Percentiles rank a stretch among this genome's conserved stretches.
These are phyloP conservation scores for Odocoileus hemionus DNA, from an alignment of 2,113 vertebrate species.

Conservation along the genomic window DNA sequence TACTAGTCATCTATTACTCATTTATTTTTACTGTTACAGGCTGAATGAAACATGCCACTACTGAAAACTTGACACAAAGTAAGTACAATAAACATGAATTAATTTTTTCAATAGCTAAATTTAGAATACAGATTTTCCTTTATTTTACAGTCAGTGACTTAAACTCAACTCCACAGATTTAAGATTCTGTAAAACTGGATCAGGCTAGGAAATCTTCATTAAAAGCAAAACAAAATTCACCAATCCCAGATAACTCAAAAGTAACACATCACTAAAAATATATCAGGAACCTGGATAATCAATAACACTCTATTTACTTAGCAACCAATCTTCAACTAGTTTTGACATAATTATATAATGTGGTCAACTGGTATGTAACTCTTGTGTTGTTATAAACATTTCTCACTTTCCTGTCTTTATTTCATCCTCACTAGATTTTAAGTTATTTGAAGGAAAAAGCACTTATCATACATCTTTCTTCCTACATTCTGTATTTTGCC, in stretches of 20 bases:
- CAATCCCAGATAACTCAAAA: neutral
- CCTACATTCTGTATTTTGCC: neutral
- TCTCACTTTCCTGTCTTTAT: neutral
- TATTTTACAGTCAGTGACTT: neutral
- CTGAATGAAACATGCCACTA: neutral
- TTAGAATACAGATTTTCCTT: neutral
- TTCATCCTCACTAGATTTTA: neutral
- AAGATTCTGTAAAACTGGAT: neutral
- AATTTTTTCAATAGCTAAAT: neutral
- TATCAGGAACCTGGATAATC: neutral
- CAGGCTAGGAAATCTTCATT: neutral
- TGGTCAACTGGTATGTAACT: neutral
- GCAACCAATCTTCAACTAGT: neutral
- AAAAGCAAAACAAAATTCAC: neutral
- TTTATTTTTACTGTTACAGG: constrained; percentile 19
- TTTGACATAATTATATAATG: neutral
- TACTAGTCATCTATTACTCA: constrained; percentile 34
- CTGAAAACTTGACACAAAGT: neutral
- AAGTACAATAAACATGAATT: neutral
- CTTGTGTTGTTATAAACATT: neutral
- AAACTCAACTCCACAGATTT: neutral
- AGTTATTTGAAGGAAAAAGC: neutral
- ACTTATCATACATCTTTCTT: neutral
- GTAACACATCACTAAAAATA: neutral
- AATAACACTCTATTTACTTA: neutral